Percentiles rank a stretch among this genome's conserved stretches.
Conservation (phyloP, 2,888 invertebrate species). For the Schizotus pectinicornis region DNA sequence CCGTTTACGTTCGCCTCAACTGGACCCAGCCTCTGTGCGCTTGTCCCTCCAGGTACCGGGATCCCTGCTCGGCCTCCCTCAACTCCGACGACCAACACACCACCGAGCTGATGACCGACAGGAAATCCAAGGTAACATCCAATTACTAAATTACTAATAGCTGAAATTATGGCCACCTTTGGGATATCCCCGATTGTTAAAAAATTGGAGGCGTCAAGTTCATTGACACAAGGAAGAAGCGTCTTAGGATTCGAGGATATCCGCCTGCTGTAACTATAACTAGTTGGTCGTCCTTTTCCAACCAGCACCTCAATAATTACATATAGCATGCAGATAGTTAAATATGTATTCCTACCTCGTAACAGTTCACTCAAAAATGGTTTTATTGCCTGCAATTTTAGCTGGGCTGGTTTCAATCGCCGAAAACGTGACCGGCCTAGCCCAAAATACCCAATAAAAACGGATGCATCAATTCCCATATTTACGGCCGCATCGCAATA, state of each 20-base stretch:
- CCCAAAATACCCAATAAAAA: constrained; percentile 12
- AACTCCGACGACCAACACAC: constrained; percentile 92
- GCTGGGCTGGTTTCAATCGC: background rate
- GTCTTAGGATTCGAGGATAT: no score
- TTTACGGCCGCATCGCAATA: constrained; percentile 13
- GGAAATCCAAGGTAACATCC: constrained; percentile 75
- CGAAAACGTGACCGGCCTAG: background rate
- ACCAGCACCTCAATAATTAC: no score
- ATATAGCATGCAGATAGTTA: no score
- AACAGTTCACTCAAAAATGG: no score
- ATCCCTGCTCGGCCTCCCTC: constrained; percentile 89
- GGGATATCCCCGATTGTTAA: background rate
- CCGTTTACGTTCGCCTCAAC: constrained; percentile 89
- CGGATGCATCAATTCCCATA: background rate
- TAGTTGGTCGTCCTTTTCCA: no score
- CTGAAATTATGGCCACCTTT: no score
- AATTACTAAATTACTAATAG: no score
- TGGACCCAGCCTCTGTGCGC: constrained; percentile 93
- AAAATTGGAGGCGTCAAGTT: background rate
- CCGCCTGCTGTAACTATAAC: no score
- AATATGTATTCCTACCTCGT: no score
- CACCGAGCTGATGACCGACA: constrained; percentile 85
- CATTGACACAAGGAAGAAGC: no score
- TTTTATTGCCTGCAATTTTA: no score
- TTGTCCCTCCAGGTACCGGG: constrained; percentile 85